Evolutionary conservation across 2,888 invertebrate species (phyloP).

Genomic region (Cremastinae sp.): DNA sequence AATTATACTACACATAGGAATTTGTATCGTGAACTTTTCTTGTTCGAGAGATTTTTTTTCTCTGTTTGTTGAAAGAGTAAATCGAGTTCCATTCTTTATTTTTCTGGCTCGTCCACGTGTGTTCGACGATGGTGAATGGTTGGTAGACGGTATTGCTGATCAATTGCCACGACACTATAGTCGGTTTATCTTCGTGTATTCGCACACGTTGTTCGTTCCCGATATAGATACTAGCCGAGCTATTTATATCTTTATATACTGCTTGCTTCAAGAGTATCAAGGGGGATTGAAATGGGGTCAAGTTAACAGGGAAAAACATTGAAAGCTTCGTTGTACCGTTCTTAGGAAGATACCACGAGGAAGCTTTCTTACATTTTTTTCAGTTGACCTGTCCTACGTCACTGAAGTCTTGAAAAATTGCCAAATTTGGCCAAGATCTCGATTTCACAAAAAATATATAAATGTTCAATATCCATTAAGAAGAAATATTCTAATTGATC

Average conservation of each 20-base stretch:
- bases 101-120: background rate
- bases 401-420: background rate
- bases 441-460: too few relatives aligned
- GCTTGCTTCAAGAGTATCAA: slow-evolving; percentile 16
- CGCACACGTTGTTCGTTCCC: slow-evolving; percentile 13
- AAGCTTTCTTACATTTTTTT: slow-evolving; percentile 35
- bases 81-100: background rate
- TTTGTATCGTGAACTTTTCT: too few relatives aligned
- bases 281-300: slow-evolving; percentile 52
- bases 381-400: slow-evolving; percentile 42
- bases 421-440: too few relatives aligned
- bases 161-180: slow-evolving; percentile 42
- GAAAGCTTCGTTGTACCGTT: slow-evolving; percentile 49
- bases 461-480: too few relatives aligned
- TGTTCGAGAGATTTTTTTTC: too few relatives aligned
- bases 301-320: slow-evolving; percentile 52
- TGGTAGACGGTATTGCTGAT: slow-evolving; percentile 31
- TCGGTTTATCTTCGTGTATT: slow-evolving; percentile 22
- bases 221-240: slow-evolving; percentile 40
- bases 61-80: too few relatives aligned
- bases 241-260: slow-evolving; percentile 42
- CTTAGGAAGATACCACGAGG: slow-evolving; percentile 34
- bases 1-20: too few relatives aligned
- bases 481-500: too few relatives aligned
- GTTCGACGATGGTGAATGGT: slow-evolving; percentile 18